Evolutionary conservation across 2,888 invertebrate genomes (phyloP).

Genomic region (Pemphredon lugubris): DNA sequence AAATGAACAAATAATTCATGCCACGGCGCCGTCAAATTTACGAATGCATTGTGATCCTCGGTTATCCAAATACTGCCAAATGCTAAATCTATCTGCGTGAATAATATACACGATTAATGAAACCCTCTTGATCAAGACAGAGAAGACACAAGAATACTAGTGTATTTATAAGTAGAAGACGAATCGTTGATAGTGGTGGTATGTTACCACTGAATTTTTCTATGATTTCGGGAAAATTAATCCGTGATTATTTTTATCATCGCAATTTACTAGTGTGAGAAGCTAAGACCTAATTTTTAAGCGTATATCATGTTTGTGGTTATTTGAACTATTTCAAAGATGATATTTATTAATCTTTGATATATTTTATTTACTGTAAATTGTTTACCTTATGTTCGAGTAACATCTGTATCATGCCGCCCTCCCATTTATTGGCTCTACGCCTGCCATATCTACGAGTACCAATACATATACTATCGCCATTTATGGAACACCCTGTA

Average conservation of each 20-base stretch:
- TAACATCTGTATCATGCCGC: conserved; percentile 70
- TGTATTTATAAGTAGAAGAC: no score
- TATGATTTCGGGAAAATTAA: no score
- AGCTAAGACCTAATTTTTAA: no score
- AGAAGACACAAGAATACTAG: no score
- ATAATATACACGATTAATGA: no score
- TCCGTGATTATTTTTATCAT: no score
- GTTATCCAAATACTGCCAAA: conserved; percentile 74
- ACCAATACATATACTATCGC: background rate
- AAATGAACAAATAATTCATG: conserved; percentile 68
- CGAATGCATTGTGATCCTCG: conserved; percentile 57
- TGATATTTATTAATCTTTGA: background rate
- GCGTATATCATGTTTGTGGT: no score
- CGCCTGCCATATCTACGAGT: conserved; percentile 69
- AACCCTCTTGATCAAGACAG: no score
- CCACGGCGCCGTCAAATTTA: conserved; percentile 71
- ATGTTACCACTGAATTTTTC: no score
- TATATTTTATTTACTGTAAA: background rate
- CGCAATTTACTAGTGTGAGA: no score
- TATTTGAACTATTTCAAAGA: background rate
- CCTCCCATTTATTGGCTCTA: conserved; percentile 68
- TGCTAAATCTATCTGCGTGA: conserved; percentile 70
- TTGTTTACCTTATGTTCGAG: conserved; percentile 61
- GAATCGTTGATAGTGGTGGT: no score
- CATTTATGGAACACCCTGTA: background rate